Percentiles rank a stretch among this genome's conserved stretches.
phyloP scores from a whole-genome alignment of 2,113 vertebrate genomes.

The Perccottus glenii region DNA sequence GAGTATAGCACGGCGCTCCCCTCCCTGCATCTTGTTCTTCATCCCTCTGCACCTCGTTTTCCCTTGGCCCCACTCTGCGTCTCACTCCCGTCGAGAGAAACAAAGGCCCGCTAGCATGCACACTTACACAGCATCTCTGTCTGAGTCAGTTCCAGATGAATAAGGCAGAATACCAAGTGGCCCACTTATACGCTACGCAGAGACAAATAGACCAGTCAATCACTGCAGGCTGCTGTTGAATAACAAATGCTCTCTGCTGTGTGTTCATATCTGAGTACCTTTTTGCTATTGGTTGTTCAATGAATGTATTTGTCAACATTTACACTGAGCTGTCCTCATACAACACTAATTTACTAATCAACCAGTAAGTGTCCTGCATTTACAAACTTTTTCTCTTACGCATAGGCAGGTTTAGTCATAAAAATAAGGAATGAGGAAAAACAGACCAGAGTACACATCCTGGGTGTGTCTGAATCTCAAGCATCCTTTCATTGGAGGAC shows the following conservation, averaged over 20 bases:
- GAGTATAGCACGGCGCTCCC: constrained; percentile 15
- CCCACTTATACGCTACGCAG: constrained; percentile 71
- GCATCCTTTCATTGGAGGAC: too few species aligned
- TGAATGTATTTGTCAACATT: constrained; percentile 22
- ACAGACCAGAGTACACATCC: too few species aligned
- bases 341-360: too few species aligned
- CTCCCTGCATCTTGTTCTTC: constrained; percentile 17
- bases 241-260: constrained; percentile 60
- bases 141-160: constrained; percentile 71
- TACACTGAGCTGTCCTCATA: not conserved
- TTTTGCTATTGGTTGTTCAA: constrained; percentile 29
- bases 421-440: too few species aligned
- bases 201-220: constrained; percentile 79
- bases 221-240: constrained; percentile 65
- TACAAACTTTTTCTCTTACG: not conserved
- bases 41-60: constrained; percentile 21
- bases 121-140: constrained; percentile 69
- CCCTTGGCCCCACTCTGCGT: constrained; percentile 12
- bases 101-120: constrained; percentile 52
- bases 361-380: not conserved
- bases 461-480: too few species aligned
- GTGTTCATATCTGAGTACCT: constrained; percentile 15
- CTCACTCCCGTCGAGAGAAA: constrained; percentile 37
- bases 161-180: constrained; percentile 77
- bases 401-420: too few species aligned